Evolutionary conservation across 2,888 invertebrate genomes (phyloP).

Genomic region (Drosophila rellima): DNA sequence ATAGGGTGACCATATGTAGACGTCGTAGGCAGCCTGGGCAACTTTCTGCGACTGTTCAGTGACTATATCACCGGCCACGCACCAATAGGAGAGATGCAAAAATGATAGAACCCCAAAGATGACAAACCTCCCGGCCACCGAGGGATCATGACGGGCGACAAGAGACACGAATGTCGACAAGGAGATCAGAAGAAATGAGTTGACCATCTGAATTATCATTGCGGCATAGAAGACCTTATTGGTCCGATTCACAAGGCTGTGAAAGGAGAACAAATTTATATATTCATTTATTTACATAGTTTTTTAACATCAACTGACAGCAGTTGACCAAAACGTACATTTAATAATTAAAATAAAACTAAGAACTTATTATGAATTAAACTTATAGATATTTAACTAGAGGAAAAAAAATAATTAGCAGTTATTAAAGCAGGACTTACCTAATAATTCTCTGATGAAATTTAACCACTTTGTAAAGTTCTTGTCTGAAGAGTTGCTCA

Average conservation of each 20-base stretch:
- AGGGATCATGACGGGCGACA: conserved; percentile 33
- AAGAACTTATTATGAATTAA: too few relatives aligned
- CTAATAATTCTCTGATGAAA: conserved; percentile 51
- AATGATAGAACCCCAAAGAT: conserved; percentile 37
- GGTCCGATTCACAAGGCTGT: conserved; percentile 30
- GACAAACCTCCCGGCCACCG: conserved; percentile 41
- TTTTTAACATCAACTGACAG: too few relatives aligned
- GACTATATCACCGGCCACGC: conserved; percentile 53
- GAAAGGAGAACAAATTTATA: not conserved
- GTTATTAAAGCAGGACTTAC: too few relatives aligned
- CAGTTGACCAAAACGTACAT: too few relatives aligned
- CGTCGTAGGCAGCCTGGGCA: conserved; percentile 48
- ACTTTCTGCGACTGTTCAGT: conserved; percentile 44
- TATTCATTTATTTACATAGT: too few relatives aligned
- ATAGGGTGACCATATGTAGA: conserved; percentile 30
- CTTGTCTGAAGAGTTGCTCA: not conserved
- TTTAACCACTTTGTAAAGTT: conserved; percentile 16
- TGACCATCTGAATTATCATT: conserved; percentile 48
- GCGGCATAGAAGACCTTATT: conserved; percentile 47
- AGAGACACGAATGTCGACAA: conserved; percentile 53
- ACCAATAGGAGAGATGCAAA: conserved; percentile 47
- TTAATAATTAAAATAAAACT: too few relatives aligned
- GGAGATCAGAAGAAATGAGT: conserved; percentile 40
- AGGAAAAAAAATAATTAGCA: too few relatives aligned
- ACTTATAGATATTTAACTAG: too few relatives aligned